Base-by-base conservation (phyloP, 2,888 invertebrate genomes). In the Eilema depressum region DNA sequence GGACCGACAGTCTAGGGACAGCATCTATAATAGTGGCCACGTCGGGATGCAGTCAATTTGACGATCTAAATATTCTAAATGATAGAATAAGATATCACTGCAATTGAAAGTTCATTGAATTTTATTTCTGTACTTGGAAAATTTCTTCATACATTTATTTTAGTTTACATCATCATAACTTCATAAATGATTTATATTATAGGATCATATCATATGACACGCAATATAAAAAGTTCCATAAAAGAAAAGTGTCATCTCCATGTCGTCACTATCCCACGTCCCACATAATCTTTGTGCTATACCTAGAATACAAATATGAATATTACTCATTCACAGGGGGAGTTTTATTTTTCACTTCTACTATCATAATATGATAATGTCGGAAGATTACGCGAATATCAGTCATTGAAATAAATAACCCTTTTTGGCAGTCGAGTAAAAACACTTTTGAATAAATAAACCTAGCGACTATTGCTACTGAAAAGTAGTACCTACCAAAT, bases 271-370 rank as follows among this genome's bases (percentile, higher is more conserved):
- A 23, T 61, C 17, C 8, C 61, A 30, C 47, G 30, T 67, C 28
- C 17, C 61, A 30, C 47, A 60, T 62, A 25, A 53, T 62, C 25
- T 53, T 14, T 61, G 25, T 14, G 17, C 23, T 30, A 17, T n/a
- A n/a, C 37, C 41, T 68, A 68, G 68, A 68, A 62, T 68, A 63
- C 53, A 37, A 63, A 68, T 63, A 25, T 57, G 63, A 7, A 23
- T 66, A 66, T 66, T 66, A 66, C 23, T 1, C 30, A 56, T 57
- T 57, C 56, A 57, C 66, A 57, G 66, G 37, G 33, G 33, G 66
- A 57, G 30, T 57, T 47, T 47, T 28, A 17, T 17, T 37, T 37
- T 37, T 41, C 3, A 17, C 17, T 41, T 4, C 41, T 41, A 41
- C 17, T n/a, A n/a, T n/a, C n/a, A 8, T 28, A 2, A 28, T 28